Evolutionary conservation across 2,797 vertebrate genomes (phyloP).

Genomic region (Spheniscus humboldti): DNA sequence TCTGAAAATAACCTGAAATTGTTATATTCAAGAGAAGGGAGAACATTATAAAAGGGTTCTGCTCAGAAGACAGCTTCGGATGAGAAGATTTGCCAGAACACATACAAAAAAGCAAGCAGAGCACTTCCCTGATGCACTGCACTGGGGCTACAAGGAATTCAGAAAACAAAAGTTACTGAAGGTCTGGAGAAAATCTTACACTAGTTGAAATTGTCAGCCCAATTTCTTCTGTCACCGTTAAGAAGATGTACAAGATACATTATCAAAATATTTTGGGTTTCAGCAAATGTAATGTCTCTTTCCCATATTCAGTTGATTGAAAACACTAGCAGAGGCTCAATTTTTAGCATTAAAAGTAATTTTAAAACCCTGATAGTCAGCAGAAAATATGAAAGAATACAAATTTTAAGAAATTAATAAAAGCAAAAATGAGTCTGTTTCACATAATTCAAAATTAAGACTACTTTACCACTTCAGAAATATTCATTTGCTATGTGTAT

Average conservation of each 20-base stretch:
- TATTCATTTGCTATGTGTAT: neutral
- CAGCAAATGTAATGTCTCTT: neutral
- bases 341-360: neutral
- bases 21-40: neutral
- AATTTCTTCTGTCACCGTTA: neutral
- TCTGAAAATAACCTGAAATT: neutral
- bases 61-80: neutral
- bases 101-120: neutral
- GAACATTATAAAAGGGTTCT: neutral
- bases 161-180: neutral
- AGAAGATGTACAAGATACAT: neutral
- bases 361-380: neutral
- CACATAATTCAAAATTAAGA: neutral
- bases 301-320: neutral
- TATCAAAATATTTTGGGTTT: neutral
- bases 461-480: neutral
- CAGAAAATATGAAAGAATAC: neutral
- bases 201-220: neutral
- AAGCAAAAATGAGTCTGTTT: neutral
- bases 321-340: neutral
- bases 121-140: neutral
- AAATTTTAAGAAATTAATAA: neutral
- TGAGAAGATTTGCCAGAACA: neutral
- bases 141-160: neutral
- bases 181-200: neutral